Base-by-base conservation (phyloP, 2,797 vertebrate species). In the Cercopithecus mitis region DNA sequence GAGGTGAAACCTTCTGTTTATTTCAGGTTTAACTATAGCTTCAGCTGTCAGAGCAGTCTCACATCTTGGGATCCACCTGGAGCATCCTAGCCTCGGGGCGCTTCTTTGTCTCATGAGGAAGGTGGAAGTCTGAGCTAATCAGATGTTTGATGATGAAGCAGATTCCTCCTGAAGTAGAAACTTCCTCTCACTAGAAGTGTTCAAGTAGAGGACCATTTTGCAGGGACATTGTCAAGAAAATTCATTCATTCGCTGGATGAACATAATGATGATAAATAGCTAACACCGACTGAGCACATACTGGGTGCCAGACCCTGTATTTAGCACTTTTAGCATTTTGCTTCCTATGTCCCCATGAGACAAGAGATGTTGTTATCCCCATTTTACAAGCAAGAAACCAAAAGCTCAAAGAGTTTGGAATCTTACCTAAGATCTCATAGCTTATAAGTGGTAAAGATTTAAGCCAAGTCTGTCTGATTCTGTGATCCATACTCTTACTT, bases 11-110 rank as follows among this genome's bases (percentile, higher is more conserved):
- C 76, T 84, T 81, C 67, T 88, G 58, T 79, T 93, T 79, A 90
- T 93, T 91, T 80, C 88, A 80, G 89, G 73, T 58, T 79, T 92
- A 91, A 84, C 52, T 36, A 14, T 22, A 91, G 86, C 70, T 25
- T 86, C 3, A 2, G 30, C 50, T 64, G n/a, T 91, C 67, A 86
- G 12, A 82, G 39, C 9, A 19, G 3, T 17, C 20, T 39, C 11
- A 6, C 19, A 55, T 13, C 36, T 50, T 58, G 17, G 45, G 45
- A 36, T 82, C 64, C 52, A 70, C 45, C 61, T 72, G 25, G 43
- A 90, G 39, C 17, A 11, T 55, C 75, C 41, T 96, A n/a, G 17
- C 55, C 52, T 39, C 36, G 8, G 41, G 72, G 47, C 58, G 19
- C 88, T 52, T 41, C 86, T 61, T 88, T 72, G 33, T 75, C 70